phyloP scores from a whole-genome alignment of 2,888 invertebrate species.

The Tribolium freemani region DNA sequence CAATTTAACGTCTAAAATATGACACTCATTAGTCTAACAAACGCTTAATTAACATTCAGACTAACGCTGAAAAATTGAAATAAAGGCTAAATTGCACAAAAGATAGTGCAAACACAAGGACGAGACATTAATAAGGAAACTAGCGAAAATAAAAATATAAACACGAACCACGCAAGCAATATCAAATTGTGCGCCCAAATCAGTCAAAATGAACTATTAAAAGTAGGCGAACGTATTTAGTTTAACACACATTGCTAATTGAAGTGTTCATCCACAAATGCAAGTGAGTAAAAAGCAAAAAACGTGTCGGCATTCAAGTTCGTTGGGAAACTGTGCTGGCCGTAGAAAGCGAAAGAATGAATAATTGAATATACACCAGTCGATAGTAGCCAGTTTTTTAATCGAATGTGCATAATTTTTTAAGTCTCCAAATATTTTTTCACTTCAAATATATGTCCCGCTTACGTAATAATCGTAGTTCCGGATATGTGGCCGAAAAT shows the following conservation, averaged over 20 bases:
- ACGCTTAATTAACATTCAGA: background rate
- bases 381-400: background rate
- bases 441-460: background rate
- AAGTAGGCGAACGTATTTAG: background rate
- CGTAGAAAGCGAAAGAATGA: conserved; percentile 56
- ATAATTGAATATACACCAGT: conserved; percentile 51
- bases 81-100: background rate
- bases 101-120: conserved; percentile 2
- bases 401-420: conserved; percentile 21
- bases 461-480: background rate
- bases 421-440: background rate
- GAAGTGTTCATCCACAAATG: conserved; percentile 27
- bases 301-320: conserved; percentile 52
- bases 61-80: background rate
- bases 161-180: background rate
- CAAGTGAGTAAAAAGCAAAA: conserved; percentile 50
- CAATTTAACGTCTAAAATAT: background rate
- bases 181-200: background rate
- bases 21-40: background rate
- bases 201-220: background rate
- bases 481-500: background rate
- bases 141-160: background rate
- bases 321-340: conserved; percentile 51
- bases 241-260: conserved; percentile 8
- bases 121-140: background rate